These are phyloP conservation scores for Stratiomys singularior DNA, from an alignment of 2,888 invertebrate species.

Conservation along the genomic window DNA sequence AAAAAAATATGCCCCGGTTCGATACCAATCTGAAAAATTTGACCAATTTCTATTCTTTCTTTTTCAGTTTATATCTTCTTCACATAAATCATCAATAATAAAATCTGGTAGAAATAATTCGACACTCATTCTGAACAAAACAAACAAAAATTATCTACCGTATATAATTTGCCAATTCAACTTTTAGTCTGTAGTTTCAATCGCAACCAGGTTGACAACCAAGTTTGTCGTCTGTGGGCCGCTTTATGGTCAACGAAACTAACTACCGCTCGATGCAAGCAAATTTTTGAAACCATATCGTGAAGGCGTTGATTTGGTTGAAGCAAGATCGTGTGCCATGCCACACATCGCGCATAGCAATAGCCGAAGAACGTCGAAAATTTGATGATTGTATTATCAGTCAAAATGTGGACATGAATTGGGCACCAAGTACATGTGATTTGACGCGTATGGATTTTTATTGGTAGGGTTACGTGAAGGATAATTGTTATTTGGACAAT, in stretches of 20 bases:
- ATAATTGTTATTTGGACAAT: constrained; percentile 49
- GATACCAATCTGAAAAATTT: no score
- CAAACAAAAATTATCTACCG: no score
- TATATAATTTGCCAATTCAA: no score
- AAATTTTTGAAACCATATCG: background rate
- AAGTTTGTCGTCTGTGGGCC: no score
- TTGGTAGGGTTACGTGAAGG: constrained; percentile 36
- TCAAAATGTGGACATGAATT: constrained; percentile 51
- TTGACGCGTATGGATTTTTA: constrained; percentile 51
- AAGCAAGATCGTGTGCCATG: background rate
- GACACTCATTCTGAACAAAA: no score
- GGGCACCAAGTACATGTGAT: constrained; percentile 53
- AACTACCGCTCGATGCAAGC: background rate
- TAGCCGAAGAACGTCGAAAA: constrained; percentile 17
- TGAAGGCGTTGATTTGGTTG: background rate
- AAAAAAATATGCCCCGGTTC: no score
- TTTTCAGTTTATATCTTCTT: no score
- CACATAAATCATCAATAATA: no score
- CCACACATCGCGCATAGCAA: constrained; percentile 2
- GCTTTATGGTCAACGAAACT: background rate
- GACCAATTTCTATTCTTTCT: no score
- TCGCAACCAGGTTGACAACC: no score
- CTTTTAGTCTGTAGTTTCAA: no score
- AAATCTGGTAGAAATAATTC: no score
- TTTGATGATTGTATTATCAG: constrained; percentile 47